Evolutionary conservation across 1,140 invertebrate species (phyloP), one percentile per base, ranked within the genome.

Genomic region (Eriocheir sinensis): DNA sequence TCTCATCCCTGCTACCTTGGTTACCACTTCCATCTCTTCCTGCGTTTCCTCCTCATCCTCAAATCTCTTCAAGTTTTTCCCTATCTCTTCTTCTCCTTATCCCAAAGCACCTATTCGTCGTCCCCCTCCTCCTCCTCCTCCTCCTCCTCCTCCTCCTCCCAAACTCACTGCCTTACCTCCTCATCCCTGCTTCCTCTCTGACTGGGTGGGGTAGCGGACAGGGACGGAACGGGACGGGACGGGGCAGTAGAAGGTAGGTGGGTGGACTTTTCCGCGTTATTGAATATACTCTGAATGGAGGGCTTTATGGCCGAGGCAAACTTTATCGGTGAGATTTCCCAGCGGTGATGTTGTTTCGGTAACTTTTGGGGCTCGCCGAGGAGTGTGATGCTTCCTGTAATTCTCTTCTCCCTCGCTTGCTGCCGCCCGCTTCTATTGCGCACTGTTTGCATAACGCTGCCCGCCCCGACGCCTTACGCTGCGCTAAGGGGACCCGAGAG

Each of bases 281-380:
- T 72, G 60, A 72, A 72, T 72, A 72, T 72, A 72, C 27, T n/a
- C 27, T n/a, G 60, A 72, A 72, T 72, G 60, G 60, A 72, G 60
- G 27, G 17, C 60, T 72, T 72, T 72, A 53, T 53, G 48, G 9
- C 48, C 8, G 48, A 53, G 48, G 48, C 2, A 53, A 53, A 53
- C 60, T 72, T 72, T 72, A 72, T 72, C 21, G 60, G 60, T 72
- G 60, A 72, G 60, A 72, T 72, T 72, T 72, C 60, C 60, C 60
- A 27, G 21, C 60, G 60, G 60, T n/a, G 60, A 72, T 72, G 27
- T n/a, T n/a, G 60, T 72, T 72, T 72, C 60, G n/a, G 48, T 53
- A 53, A 3, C 48, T 72, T 72, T 21, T 72, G 8, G n/a, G n/a
- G 60, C 8, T 72, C 12, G 27, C 27, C 21, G 60, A 72, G 60